These are phyloP conservation scores for Pseudorhiza aurosa DNA, from an alignment of 30 jellyfish, hydroid and myxozoan genomes.

Conservation along the genomic window DNA sequence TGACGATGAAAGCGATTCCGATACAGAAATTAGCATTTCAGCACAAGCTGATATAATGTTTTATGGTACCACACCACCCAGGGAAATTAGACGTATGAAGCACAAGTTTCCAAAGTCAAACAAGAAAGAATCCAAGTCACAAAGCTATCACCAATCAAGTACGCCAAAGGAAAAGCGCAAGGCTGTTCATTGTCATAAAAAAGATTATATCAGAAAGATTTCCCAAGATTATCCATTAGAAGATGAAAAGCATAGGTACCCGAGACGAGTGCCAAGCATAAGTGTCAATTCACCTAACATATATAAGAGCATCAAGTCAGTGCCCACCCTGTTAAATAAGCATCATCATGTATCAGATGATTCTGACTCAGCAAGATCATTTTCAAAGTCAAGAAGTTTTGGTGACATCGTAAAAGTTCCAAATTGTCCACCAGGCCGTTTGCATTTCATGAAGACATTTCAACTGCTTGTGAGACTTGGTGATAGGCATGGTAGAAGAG, in stretches of 20 bases:
- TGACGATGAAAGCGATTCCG: slow-evolving; percentile 61
- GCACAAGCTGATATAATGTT: slow-evolving; percentile 22
- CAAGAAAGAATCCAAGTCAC: slow-evolving; percentile 30
- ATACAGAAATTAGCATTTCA: slow-evolving; percentile 20
- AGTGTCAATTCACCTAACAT: slow-evolving; percentile 10
- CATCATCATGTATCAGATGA: slow-evolving; percentile 1
- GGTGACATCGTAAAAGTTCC: slow-evolving; percentile 12
- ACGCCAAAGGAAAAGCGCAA: slow-evolving; percentile 14
- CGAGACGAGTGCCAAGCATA: slow-evolving; percentile 30
- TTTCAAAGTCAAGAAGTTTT: slow-evolving; percentile 33
- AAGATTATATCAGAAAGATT: slow-evolving; percentile 9
- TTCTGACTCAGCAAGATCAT: neutral
- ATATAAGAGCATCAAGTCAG: slow-evolving; percentile 55
- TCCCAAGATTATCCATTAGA: neutral
- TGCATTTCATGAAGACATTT: slow-evolving; percentile 29
- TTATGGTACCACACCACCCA: slow-evolving; percentile 79
- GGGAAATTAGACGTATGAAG: slow-evolving; percentile 68
- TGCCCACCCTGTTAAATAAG: slow-evolving; percentile 47
- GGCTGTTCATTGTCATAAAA: neutral
- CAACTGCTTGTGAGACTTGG: slow-evolving; percentile 50
- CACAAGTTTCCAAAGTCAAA: slow-evolving; percentile 16
- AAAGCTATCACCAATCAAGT: neutral
- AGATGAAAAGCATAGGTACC: neutral
- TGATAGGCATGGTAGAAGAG: slow-evolving; percentile 53
- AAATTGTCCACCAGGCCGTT: slow-evolving; percentile 43